Base-by-base conservation (phyloP, 2,888 invertebrate genomes). In the Calliphora vomitoria region DNA sequence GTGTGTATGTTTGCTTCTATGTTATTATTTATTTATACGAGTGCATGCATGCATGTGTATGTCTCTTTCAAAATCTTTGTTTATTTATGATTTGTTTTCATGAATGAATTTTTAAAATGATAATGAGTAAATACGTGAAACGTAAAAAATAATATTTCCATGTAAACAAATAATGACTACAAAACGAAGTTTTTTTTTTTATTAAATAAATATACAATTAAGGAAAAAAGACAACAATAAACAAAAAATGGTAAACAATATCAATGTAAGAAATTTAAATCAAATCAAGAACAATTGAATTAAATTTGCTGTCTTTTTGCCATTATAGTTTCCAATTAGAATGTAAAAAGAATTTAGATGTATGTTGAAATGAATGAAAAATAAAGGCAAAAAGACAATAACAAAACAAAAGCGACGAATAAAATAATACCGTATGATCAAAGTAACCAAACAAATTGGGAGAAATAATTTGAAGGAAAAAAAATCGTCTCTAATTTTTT, bases 101-200 rank as follows among this genome's bases (percentile, higher is more conserved):
- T 71, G 53, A 71, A 71, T 71, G 69, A 71, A 71, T 31, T 44
- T 44, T 11, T 13, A 2, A 44, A 13, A 44, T 71, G 53, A 71
- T 71, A 71, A 71, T 50, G n/a, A 71, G 31, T 35, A n/a, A 35
- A 64, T 64, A 38, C 31, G 69, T 69, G 18, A 69, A 44, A 25
- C 25, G 25, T 25, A 68, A 31, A 31, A 44, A 47, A 68, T 18
- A 68, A 47, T 15, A 13, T 53, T 53, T 53, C 11, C 8, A n/a
- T 62, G 62, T 64, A 64, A 64, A 38, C 62, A 64, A 64, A 64
- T 11, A 68, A 69, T 13, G n/a, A 47, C n/a, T n/a, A 50, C 31
- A 53, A 18, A 35, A 64, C 10, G 2, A 31, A 60, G 13, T 55
- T 11, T 55, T 8, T 10, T n/a, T 25, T 10, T 55, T 55, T 55